Evolutionary conservation across 2,797 vertebrate species (phyloP).

Genomic region (Cichlasoma orientale): DNA sequence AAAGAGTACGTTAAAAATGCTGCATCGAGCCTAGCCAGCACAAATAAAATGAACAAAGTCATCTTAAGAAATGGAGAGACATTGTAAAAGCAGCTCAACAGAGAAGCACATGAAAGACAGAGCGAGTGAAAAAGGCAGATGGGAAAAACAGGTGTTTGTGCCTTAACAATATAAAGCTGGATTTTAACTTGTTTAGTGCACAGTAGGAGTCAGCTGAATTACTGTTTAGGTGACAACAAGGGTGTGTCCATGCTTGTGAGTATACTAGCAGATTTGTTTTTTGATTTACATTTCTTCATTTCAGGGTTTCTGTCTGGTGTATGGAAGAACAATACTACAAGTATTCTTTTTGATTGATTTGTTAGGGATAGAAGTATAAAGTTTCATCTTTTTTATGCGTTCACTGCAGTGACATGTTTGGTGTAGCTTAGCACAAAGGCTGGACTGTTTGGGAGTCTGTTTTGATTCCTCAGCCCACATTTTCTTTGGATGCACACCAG

Average conservation of each 20-base stretch:
- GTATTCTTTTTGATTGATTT: too few species aligned
- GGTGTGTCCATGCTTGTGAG: neutral
- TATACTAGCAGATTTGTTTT: constrained; percentile 7
- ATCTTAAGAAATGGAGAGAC: neutral
- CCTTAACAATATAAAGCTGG: neutral
- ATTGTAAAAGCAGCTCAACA: neutral
- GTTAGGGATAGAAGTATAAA: neutral
- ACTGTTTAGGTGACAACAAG: neutral
- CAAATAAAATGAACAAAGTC: neutral
- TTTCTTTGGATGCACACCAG: neutral
- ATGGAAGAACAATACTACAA: neutral
- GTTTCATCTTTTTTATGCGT: neutral
- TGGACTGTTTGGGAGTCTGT: neutral
- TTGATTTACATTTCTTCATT: neutral
- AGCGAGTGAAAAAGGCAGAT: neutral
- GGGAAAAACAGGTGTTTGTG: neutral
- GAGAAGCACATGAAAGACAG: neutral
- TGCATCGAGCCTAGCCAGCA: neutral
- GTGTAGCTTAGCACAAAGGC: neutral
- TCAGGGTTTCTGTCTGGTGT: neutral
- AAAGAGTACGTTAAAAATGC: neutral
- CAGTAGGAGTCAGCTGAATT: neutral
- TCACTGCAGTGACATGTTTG: neutral
- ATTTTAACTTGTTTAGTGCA: neutral
- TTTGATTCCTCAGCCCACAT: neutral